A percentile compares a stretch with the other conserved stretches of the same genome.
Conservation (phyloP, 2,888 invertebrate genomes). For the Mylabris sibirica region DNA sequence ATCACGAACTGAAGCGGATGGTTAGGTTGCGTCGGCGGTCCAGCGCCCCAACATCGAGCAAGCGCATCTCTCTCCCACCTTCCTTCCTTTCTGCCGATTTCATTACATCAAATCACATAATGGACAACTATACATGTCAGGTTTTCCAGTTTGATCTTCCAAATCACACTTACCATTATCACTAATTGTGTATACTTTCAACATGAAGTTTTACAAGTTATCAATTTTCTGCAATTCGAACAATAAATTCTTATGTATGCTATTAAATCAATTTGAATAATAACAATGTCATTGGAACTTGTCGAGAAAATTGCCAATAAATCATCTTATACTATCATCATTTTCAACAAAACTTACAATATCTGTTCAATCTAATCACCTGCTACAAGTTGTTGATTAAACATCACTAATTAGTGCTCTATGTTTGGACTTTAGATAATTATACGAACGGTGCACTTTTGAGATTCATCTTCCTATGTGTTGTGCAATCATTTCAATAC, state of each 20-base stretch:
- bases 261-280: slow-evolving; percentile 11
- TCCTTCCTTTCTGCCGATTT: slow-evolving; percentile 40
- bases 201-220: background rate
- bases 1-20: slow-evolving; percentile 36
- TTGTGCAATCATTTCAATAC: too few relatives aligned
- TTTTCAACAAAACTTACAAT: too few relatives aligned
- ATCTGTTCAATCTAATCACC: too few relatives aligned
- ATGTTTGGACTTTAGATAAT: too few relatives aligned
- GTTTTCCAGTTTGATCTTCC: slow-evolving; percentile 34
- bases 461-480: too few relatives aligned
- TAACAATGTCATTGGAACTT: background rate
- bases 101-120: slow-evolving; percentile 48
- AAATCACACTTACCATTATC: slow-evolving; percentile 20
- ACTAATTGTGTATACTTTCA: slow-evolving; percentile 24
- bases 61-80: slow-evolving; percentile 36
- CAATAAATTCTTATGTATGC: background rate
- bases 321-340: background rate
- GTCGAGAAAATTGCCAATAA: slow-evolving; percentile 3
- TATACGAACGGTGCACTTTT: too few relatives aligned
- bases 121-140: slow-evolving; percentile 40
- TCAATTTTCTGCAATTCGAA: background rate
- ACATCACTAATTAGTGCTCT: too few relatives aligned
- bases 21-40: slow-evolving; percentile 36
- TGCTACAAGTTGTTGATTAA: too few relatives aligned
- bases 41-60: slow-evolving; percentile 37